These are phyloP conservation scores for Diarsia rubi DNA, from an alignment of 2,888 invertebrate species.

Conservation along the genomic window DNA sequence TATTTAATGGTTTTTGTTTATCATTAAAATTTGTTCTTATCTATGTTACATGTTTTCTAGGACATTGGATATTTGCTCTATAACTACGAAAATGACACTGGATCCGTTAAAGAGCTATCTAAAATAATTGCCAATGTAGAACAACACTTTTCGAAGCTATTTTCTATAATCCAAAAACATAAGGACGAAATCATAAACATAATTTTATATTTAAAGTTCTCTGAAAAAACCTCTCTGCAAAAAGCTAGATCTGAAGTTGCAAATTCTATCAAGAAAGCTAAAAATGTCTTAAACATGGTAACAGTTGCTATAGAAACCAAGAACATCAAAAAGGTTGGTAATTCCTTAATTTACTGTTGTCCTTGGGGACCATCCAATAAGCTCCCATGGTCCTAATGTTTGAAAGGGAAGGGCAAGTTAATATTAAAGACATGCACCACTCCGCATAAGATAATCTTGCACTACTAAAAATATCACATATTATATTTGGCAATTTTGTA, in stretches of 20 bases:
- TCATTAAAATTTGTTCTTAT: not conserved
- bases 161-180: slow-evolving; percentile 88
- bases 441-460: too few species aligned
- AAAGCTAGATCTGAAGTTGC: slow-evolving; percentile 77
- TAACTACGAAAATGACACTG: slow-evolving; percentile 80
- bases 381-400: not conserved
- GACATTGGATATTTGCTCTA: slow-evolving; percentile 83
- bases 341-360: slow-evolving; percentile 6
- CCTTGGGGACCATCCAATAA: not conserved
- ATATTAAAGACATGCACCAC: not conserved
- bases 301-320: slow-evolving; percentile 69
- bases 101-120: slow-evolving; percentile 73
- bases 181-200: slow-evolving; percentile 85
- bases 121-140: slow-evolving; percentile 80
- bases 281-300: slow-evolving; percentile 72
- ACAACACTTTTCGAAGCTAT: slow-evolving; percentile 89
- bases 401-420: not conserved
- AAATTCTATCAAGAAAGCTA: slow-evolving; percentile 77
- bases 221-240: slow-evolving; percentile 79
- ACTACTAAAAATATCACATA: too few species aligned
- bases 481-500: too few species aligned
- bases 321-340: slow-evolving; percentile 77
- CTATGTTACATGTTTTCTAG: slow-evolving; percentile 68
- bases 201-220: slow-evolving; percentile 76
- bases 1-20: not conserved